These are phyloP conservation scores for Epirrhoe alternata DNA, from an alignment of 2,888 invertebrate species.

Conservation along the genomic window DNA sequence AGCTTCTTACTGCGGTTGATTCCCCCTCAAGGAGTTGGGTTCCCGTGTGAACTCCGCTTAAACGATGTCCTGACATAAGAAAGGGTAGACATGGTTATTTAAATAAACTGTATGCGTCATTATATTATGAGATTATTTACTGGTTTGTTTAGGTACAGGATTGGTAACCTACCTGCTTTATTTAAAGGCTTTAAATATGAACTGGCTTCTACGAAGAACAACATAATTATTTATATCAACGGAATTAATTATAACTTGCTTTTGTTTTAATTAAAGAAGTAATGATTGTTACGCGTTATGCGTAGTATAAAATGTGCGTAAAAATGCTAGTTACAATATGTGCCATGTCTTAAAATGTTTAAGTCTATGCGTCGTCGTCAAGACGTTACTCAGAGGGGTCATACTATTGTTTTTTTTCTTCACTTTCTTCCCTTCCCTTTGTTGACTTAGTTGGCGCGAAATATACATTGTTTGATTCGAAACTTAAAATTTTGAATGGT, in stretches of 20 bases:
- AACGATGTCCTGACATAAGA: conserved; percentile 43
- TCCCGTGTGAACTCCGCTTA: conserved; percentile 78
- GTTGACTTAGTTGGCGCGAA: conserved; percentile 63
- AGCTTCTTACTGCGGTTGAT: conserved; percentile 52
- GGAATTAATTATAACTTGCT: no score
- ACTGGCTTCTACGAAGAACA: no score
- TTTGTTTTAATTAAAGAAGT: no score
- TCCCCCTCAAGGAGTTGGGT: conserved; percentile 76
- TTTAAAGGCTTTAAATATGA: no score
- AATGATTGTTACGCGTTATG: background rate
- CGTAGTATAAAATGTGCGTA: background rate
- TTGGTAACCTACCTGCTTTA: no score
- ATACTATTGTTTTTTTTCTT: conserved; percentile 63
- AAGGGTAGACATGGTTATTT: conserved; percentile 18
- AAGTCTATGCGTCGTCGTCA: conserved; percentile 46
- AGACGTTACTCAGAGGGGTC: conserved; percentile 70
- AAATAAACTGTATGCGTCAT: background rate
- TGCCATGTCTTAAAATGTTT: conserved; percentile 25
- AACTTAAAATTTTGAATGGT: conserved; percentile 39
- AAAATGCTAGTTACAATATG: conserved; percentile 4
- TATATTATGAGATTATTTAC: no score
- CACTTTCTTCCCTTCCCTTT: conserved; percentile 61
- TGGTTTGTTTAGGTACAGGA: no score
- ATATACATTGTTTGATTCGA: conserved; percentile 52
- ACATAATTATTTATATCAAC: no score